Evolutionary conservation across 2,113 vertebrate species (phyloP).

Genomic region (Suncus etruscus): DNA sequence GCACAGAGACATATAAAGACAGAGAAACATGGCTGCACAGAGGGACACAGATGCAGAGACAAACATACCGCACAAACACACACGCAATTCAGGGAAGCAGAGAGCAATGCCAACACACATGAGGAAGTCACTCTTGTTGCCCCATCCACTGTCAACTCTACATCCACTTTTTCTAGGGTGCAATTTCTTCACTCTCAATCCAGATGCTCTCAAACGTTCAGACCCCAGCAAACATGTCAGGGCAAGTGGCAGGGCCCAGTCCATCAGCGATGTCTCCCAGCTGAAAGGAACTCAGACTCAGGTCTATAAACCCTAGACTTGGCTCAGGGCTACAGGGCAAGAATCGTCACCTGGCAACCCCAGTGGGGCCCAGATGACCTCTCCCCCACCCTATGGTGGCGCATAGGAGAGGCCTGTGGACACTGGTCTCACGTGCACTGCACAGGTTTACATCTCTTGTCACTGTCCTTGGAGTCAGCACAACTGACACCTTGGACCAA

Average conservation of each 20-base stretch:
- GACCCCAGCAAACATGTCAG: background rate
- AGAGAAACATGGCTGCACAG: background rate
- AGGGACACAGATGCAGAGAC: too few relatives aligned
- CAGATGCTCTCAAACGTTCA: background rate
- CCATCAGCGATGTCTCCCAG: background rate
- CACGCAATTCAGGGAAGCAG: background rate
- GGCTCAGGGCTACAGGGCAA: background rate
- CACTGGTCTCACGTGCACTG: background rate
- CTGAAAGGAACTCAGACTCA: background rate
- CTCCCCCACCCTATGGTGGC: too few relatives aligned
- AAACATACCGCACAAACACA: background rate
- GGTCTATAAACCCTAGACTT: too few relatives aligned
- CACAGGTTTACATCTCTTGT: constrained; percentile 7
- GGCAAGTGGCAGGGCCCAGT: background rate
- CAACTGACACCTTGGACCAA: background rate
- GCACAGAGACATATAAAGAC: background rate
- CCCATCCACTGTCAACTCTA: background rate
- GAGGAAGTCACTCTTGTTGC: accelerated
- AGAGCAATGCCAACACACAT: background rate
- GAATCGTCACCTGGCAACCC: background rate
- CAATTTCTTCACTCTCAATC: background rate
- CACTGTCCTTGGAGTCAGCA: background rate
- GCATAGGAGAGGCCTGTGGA: too few relatives aligned
- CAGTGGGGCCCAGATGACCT: too few relatives aligned
- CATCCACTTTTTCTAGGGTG: background rate